A percentile compares a stretch with the other conserved stretches of the same genome.
These are phyloP conservation scores for Gadopsis marmoratus DNA, from an alignment of 2,797 vertebrate species.

Conservation along the genomic window DNA sequence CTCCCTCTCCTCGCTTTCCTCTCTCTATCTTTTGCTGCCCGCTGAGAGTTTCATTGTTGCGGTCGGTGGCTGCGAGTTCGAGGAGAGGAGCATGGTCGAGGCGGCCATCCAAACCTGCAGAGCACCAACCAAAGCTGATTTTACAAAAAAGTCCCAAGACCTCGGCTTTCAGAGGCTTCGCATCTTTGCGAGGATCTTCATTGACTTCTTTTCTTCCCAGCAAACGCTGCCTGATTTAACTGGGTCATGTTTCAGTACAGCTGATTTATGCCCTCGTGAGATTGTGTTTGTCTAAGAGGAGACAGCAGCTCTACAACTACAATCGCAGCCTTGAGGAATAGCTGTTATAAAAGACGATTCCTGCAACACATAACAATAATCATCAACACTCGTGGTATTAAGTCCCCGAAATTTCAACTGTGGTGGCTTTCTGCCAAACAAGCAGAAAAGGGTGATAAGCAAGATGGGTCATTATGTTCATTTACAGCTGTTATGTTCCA, in stretches of 20 bases:
- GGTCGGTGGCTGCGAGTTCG: constrained; percentile 57
- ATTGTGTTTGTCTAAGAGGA: constrained; percentile 32
- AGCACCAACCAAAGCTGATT: constrained; percentile 30
- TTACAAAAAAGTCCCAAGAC: constrained; percentile 42
- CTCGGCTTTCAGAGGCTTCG: constrained; percentile 37
- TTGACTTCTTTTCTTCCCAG: constrained; percentile 18
- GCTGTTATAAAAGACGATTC: neutral
- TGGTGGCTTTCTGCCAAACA: constrained; percentile 1
- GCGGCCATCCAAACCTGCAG: constrained; percentile 1
- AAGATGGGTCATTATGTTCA: constrained; percentile 15
- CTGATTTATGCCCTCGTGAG: constrained; percentile 22
- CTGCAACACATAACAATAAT: neutral
- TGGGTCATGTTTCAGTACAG: constrained; percentile 26
- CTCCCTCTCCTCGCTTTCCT: neutral
- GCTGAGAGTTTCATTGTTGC: constrained; percentile 42
- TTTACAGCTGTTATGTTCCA: neutral
- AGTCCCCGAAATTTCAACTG: neutral
- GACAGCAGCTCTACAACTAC: constrained; percentile 12
- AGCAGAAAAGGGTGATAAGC: neutral
- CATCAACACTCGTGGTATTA: neutral
- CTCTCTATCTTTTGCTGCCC: constrained; percentile 27
- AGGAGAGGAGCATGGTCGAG: constrained; percentile 61
- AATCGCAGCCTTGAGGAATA: neutral
- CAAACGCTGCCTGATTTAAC: constrained; percentile 24
- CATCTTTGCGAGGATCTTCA: constrained; percentile 32